Evolutionary conservation across 2,113 vertebrate genomes (phyloP).

Genomic region (Egretta garzetta): DNA sequence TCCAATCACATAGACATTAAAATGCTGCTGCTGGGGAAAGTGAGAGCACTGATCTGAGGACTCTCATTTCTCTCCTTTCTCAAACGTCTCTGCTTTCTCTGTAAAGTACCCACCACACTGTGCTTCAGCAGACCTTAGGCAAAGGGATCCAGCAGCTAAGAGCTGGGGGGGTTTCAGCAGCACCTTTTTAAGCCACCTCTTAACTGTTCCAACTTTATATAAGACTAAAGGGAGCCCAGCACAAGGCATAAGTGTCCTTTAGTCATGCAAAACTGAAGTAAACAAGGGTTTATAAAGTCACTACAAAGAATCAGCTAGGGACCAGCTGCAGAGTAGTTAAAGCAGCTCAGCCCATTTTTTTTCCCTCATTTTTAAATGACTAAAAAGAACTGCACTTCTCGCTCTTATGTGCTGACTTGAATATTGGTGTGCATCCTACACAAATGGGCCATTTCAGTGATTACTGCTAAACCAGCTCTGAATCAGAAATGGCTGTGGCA

Average conservation of each 20-base stretch:
- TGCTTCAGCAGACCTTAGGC: neutral
- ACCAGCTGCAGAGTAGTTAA: neutral
- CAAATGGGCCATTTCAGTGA: neutral
- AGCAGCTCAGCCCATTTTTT: neutral
- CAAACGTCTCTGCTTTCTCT: neutral
- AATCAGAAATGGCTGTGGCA: neutral
- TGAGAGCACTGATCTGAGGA: constrained; percentile 13
- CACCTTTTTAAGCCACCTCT: neutral
- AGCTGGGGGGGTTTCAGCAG: neutral
- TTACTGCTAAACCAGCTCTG: neutral
- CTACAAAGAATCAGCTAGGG: neutral
- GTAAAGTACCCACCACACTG: neutral
- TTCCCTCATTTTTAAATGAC: neutral
- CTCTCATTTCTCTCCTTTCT: constrained; percentile 20
- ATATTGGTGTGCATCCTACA: neutral
- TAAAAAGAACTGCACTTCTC: neutral
- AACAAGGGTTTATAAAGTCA: neutral
- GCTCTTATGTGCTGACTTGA: neutral
- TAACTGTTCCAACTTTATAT: neutral
- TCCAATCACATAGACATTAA: neutral
- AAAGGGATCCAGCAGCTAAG: neutral
- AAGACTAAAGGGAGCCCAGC: neutral
- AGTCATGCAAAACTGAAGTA: neutral
- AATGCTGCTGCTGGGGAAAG: constrained; percentile 29
- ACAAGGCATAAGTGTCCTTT: neutral